Conservation (phyloP, 2,888 invertebrate species). For the Merodon equestris region DNA sequence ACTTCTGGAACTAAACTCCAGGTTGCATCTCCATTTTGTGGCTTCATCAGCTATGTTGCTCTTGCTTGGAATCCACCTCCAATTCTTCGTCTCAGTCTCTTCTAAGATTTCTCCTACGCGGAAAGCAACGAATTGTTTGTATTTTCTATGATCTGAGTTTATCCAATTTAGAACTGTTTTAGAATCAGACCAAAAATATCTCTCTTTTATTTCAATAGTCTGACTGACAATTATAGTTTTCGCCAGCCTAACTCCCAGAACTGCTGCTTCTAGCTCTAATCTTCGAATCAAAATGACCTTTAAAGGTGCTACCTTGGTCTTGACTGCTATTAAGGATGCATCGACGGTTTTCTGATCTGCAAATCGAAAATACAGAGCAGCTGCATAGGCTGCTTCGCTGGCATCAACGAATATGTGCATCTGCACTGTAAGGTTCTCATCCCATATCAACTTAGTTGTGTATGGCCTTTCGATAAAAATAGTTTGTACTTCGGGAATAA, state of each 20-base stretch:
- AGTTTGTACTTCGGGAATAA: neutral
- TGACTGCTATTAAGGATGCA: neutral
- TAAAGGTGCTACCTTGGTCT: no score
- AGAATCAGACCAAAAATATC: conserved; percentile 27
- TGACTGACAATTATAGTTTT: neutral
- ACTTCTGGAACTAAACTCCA: conserved; percentile 3
- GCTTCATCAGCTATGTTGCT: conserved; percentile 26
- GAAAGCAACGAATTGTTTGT: conserved; percentile 29
- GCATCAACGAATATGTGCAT: conserved; percentile 22
- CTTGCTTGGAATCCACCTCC: conserved; percentile 24
- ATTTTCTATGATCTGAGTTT: conserved; percentile 16
- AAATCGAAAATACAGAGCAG: conserved; percentile 12
- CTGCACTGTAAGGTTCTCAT: neutral
- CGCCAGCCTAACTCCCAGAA: conserved; percentile 11
- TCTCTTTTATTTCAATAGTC: neutral
- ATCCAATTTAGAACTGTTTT: conserved; percentile 36
- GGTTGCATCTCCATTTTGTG: conserved; percentile 20
- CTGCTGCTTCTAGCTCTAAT: neutral
- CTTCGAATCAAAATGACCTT: no score
- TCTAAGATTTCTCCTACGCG: conserved; percentile 31
- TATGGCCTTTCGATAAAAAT: neutral
- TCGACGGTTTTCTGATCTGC: neutral
- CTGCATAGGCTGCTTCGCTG: conserved; percentile 9
- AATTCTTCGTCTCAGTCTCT: conserved; percentile 1
- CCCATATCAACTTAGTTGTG: neutral